Evolutionary conservation across 2,797 vertebrate species (phyloP), one percentile per base, ranked within the genome.

Genomic region (Philypnodon macrostomus): DNA sequence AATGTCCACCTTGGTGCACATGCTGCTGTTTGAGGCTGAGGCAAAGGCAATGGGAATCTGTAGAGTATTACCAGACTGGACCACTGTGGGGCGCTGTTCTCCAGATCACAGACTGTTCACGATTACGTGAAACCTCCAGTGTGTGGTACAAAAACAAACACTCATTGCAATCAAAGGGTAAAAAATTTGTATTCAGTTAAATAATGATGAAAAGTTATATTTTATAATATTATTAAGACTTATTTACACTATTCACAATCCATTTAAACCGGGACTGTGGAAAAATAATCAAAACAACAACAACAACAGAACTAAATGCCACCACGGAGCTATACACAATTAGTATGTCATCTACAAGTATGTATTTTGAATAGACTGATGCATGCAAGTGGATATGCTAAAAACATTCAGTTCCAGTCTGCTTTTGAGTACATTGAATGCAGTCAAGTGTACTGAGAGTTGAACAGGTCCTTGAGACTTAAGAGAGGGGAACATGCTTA

Each of bases 51-150:
- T 82, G 78, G 77, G 73, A 73, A 40, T 9, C 17, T 33, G 44
- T 15, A 35, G 29, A 51, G 27, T 5, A 18, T 24, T 67, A 21
- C 62, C 58, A 1, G 11, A 4, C 5, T 41, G 29, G 36, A 84
- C 93, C 94, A 92, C 93, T 90, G 87, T 89, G 93, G 88, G 95
- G 93, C 90, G 89, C 91, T 89, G 91, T 86, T 85, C 88, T 90
- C 91, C 90, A 90, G 86, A 89, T 79, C 87, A 34, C 35, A 17
- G 27, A n/a, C 41, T 30, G 21, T 14, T 40, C 18, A 17, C 11
- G 50, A 54, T 52, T n/a, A n/a, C n/a, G n/a, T n/a, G n/a, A n/a
- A n/a, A n/a, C 21, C 42, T 36, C 24, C 24, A 46, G 41, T 44
- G 8, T 46, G 26, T 36, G 14, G n/a, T n/a, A n/a, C n/a, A n/a